These are phyloP conservation scores for Dysidea cf. avara DNA, from an alignment of 37 sponge, comb jelly and placozoan species.

Conservation along the genomic window DNA sequence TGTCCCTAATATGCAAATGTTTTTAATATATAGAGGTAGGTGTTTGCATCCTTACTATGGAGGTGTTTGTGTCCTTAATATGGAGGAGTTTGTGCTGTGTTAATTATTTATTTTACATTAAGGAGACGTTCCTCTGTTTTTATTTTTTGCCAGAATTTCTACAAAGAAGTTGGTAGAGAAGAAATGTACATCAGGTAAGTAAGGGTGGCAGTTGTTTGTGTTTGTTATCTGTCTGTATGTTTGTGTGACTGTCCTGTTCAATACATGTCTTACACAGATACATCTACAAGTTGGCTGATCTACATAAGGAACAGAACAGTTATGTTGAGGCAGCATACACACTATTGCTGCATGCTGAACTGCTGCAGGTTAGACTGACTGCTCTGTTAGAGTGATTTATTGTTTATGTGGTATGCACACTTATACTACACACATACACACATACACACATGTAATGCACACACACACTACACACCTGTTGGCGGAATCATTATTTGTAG, in stretches of 20 bases:
- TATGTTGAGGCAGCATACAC: conserved; percentile 85
- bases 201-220: background rate
- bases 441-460: too few species aligned
- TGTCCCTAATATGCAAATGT: too few species aligned
- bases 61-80: too few species aligned
- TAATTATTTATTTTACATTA: too few species aligned
- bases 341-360: conserved; percentile 79
- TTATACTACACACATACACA: too few species aligned
- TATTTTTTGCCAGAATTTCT: conserved; percentile 71
- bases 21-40: background rate
- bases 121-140: too few species aligned
- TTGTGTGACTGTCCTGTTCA: background rate
- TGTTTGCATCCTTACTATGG: background rate
- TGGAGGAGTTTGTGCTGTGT: conserved; percentile 3
- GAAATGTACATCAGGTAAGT: conserved; percentile 88
- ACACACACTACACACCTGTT: too few species aligned
- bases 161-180: conserved; percentile 88
- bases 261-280: conserved; percentile 43
- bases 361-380: conserved; percentile 79
- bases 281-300: conserved; percentile 80
- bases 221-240: background rate
- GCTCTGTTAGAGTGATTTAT: too few species aligned
- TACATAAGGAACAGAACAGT: conserved; percentile 67
- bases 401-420: too few species aligned
- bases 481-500: too few species aligned